Evolutionary conservation across 2,888 invertebrate genomes (phyloP), one percentile per base, ranked within the genome.

Genomic region (Mesorhabditis spiculigera): DNA sequence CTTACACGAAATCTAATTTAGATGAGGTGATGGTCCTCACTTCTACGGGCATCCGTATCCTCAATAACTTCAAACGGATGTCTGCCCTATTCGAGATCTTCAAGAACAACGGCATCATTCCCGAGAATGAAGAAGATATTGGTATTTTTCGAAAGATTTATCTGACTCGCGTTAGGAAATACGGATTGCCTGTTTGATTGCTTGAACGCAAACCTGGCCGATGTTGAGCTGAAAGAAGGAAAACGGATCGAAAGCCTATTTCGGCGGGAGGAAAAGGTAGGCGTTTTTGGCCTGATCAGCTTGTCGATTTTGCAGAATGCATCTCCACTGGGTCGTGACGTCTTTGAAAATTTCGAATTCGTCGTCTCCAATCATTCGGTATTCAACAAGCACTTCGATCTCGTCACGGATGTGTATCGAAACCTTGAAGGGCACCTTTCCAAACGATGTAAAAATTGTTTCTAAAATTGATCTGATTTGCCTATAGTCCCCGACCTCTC

Each of bases 161-260:
- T 8, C 10, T 8, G 42, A 61, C 42, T 41, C 45, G 58, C 41
- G 3, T 67, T 67, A 43, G 58, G 70, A 0, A 66, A 61, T 4
- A 66, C 82, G 28, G 82, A 84, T 64, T 84, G 84, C 70, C 73
- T 83, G 5, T 68, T 84, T 28, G 84, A 84, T 58, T 71, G 69
- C 28, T 76, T 76, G 63, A 68, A 72, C n/a, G 67, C 76, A 62
- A 63, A 65, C 6, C 68, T 79, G 10, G 68, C 63, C 13, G 71
- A 74, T 63, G 68, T 79, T 4, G 68, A 73, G 13, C 72, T 72
- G 6, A 73, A 73, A 50, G 78, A 78, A 68, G 76, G 72, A n/a
- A 50, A 50, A 50, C 58, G 58, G n/a, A 50, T 50, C n/a, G 58
- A 50, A n/a, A 50, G 58, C 8, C 8, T 50, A 13, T 50, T 50